These are phyloP conservation scores for Solen grandis DNA, from an alignment of 1,140 invertebrate genomes.

Conservation along the genomic window DNA sequence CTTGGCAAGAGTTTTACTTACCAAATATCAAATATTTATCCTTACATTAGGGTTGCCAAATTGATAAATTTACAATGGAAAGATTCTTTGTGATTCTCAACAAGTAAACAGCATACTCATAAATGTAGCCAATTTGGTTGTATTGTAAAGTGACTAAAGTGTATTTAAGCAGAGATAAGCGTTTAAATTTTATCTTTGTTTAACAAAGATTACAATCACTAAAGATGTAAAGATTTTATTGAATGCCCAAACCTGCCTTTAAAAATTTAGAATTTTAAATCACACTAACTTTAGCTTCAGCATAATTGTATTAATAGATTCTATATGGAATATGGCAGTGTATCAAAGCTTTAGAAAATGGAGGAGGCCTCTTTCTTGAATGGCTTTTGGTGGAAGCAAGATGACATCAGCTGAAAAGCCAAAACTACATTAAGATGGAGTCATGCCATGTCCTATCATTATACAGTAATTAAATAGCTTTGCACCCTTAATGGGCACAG, in stretches of 20 bases:
- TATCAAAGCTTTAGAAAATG: conserved; percentile 24
- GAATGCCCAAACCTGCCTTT: conserved; percentile 7
- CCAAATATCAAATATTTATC: conserved; percentile 20
- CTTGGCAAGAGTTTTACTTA: conserved; percentile 22
- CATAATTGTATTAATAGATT: no score
- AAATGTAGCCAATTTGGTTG: conserved; percentile 24
- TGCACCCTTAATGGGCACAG: no score
- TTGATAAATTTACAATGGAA: conserved; percentile 8
- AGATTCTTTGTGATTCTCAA: conserved; percentile 13
- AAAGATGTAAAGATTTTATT: conserved; percentile 20
- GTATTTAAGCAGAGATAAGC: background rate
- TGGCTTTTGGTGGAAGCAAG: background rate
- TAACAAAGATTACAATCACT: conserved; percentile 27
- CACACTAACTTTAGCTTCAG: no score
- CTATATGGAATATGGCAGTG: conserved; percentile 5
- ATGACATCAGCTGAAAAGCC: no score
- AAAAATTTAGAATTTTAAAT: conserved; percentile 20
- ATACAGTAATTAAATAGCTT: no score
- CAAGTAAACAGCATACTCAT: background rate
- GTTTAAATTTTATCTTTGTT: conserved; percentile 22
- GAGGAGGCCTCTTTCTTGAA: background rate
- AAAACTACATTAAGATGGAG: no score
- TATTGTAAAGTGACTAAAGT: conserved; percentile 33
- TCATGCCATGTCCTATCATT: no score
- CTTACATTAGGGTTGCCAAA: conserved; percentile 17